These are phyloP conservation scores for Amblyopsis hoosieri DNA, from an alignment of 2,797 vertebrate genomes.

Conservation along the genomic window DNA sequence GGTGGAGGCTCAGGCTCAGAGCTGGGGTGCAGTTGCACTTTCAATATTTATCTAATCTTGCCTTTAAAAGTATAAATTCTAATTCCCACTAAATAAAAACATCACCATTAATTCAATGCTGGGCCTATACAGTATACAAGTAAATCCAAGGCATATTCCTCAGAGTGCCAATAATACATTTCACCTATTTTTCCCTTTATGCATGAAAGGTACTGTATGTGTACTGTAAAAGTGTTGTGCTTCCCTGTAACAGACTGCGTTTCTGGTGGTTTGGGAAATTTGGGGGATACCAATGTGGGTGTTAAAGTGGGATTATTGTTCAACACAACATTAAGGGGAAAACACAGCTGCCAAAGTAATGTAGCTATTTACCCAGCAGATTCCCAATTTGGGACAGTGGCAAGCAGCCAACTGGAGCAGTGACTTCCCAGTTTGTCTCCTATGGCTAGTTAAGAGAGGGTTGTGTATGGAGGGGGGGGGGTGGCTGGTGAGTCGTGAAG, in stretches of 20 bases:
- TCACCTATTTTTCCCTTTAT: no score
- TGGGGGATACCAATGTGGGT: slow-evolving; percentile 6
- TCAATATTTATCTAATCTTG: no score
- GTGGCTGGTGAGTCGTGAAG: slow-evolving; percentile 7
- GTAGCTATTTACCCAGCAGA: slow-evolving; percentile 9
- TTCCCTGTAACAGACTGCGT: slow-evolving; percentile 25
- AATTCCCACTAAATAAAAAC: slow-evolving; percentile 2
- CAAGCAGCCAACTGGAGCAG: slow-evolving; percentile 24
- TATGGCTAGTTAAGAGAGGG: slow-evolving; percentile 17
- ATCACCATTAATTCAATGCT: slow-evolving; percentile 6
- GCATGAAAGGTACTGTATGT: not conserved
- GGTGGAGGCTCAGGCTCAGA: no score
- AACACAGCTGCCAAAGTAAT: slow-evolving; percentile 27
- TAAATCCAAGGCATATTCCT: no score
- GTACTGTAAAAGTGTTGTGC: slow-evolving; percentile 16
- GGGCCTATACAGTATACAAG: not conserved
- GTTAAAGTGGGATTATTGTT: slow-evolving; percentile 13
- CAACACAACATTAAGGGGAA: slow-evolving; percentile 12
- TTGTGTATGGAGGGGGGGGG: slow-evolving; percentile 1
- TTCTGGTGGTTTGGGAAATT: slow-evolving; percentile 12
- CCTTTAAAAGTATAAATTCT: not conserved
- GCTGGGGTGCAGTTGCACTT: no score
- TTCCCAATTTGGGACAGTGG: slow-evolving; percentile 39
- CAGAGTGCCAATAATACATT: no score
- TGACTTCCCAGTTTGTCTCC: slow-evolving; percentile 34